Evolutionary conservation across 2,797 vertebrate genomes (phyloP), one percentile per base, ranked within the genome.

Genomic region (Anableps anableps): DNA sequence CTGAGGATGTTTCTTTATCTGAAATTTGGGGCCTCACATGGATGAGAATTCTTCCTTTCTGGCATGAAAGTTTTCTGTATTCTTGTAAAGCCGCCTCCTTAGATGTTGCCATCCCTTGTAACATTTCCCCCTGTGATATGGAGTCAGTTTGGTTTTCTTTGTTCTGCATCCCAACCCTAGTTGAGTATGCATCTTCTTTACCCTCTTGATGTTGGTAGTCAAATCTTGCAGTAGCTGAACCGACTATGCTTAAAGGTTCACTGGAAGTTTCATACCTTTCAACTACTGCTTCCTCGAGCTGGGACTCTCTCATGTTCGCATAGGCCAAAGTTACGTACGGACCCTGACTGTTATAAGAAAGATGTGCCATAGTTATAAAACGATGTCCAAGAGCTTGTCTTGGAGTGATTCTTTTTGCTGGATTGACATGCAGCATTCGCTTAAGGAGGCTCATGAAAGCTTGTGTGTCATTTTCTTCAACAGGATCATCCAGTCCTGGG

Each of bases 401-500:
- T 66, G 62, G 34, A 19, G 34, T 36, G 8, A 66, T 36, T 19
- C 62, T 38, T 38, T 66, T 66, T 36, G 62, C 8, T 38, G 62
- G 62, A 66, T 66, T 66, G 8, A 36, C 34, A 1, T 36, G 34
- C 16, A 85, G 79, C 45, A 87, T 83, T 26, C 1, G 4, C 73
- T 75, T 74, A 2, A 82, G 50, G 8, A 84, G 75, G 41, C 53
- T 82, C 31, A 82, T 11, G 50, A 86, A 85, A 0, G 66, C 74
- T 9, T 13, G 1, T 1, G 19, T 72, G 55, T 83, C 72, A 21
- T 74, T 7, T 6, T 7, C 0, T 23, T 75, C 45, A 0, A 66
- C 62, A 66, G 34, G 62, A 17, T 66, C 62, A 38, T 66, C 62
- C 31, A 66, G 8, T 23, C 62, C 62, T 23, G 62, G 62, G 19